Percentiles rank a stretch among this genome's conserved stretches.
Evolutionary conservation across 2,797 vertebrate species (phyloP).

Genomic region (Falco concolor): DNA sequence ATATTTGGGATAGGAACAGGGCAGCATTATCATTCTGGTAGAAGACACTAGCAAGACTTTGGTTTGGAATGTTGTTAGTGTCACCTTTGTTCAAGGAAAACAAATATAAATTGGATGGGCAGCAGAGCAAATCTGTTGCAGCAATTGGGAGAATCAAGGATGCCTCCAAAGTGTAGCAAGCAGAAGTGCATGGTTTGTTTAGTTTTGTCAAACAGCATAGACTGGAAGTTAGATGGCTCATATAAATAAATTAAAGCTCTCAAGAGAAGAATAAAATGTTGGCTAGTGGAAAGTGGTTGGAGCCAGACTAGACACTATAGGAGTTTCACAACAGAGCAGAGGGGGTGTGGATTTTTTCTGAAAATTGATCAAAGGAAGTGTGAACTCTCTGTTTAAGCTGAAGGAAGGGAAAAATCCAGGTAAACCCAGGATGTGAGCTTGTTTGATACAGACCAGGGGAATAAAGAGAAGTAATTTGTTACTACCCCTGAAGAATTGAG

Average conservation of each 20-base stretch:
- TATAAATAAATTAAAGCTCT: constrained; percentile 13
- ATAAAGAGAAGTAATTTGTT: not conserved
- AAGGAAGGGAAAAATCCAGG: not conserved
- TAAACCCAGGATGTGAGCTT: not conserved
- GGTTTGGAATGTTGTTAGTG: not conserved
- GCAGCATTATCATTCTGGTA: not conserved
- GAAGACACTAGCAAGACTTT: not conserved
- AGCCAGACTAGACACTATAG: not conserved
- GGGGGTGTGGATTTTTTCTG: not conserved
- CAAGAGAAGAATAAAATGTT: not conserved
- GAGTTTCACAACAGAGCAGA: not conserved
- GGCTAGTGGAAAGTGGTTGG: not conserved
- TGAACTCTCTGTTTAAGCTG: not conserved
- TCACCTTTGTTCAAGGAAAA: not conserved
- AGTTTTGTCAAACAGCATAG: not conserved
- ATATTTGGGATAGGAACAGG: not conserved
- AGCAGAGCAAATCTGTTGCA: not conserved
- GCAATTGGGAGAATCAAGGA: not conserved
- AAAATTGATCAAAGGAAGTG: not conserved
- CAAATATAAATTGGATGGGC: not conserved
- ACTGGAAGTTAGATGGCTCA: not conserved
- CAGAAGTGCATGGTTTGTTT: not conserved
- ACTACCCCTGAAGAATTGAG: not conserved
- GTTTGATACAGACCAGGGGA: not conserved
- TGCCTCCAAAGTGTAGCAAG: not conserved